Evolutionary conservation across 2,888 invertebrate genomes (phyloP).

Genomic region (Mythimna ferrago): DNA sequence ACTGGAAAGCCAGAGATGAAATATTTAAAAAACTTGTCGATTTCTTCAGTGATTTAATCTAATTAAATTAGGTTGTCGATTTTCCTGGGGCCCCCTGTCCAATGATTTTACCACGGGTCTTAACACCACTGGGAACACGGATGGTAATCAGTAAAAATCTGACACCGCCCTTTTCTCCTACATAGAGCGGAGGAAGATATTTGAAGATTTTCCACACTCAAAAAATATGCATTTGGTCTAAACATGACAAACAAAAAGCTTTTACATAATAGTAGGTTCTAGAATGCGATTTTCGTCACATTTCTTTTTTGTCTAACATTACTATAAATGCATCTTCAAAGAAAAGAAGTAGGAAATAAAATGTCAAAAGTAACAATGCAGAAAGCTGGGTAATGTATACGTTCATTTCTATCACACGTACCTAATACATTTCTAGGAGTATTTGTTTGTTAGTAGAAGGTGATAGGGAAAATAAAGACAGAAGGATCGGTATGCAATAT

Average conservation of each 20-base stretch:
- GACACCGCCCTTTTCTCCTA: too few species aligned
- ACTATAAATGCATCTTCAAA: slow-evolving; percentile 1
- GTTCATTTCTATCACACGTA: slow-evolving; percentile 21
- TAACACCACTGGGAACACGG: too few species aligned
- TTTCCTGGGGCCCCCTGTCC: too few species aligned
- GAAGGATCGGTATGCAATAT: not conserved
- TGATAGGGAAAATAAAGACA: slow-evolving; percentile 2
- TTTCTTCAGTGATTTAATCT: too few species aligned
- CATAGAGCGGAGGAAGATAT: too few species aligned
- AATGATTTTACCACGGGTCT: too few species aligned
- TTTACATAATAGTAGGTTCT: not conserved
- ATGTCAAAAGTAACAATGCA: slow-evolving; percentile 47
- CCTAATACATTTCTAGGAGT: slow-evolving; percentile 30
- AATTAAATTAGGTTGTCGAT: too few species aligned
- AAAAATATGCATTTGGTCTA: not conserved
- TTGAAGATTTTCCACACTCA: too few species aligned
- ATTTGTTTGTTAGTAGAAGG: slow-evolving; percentile 19
- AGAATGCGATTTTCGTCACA: slow-evolving; percentile 9
- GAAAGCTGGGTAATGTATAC: slow-evolving; percentile 23
- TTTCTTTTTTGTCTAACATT: slow-evolving; percentile 16
- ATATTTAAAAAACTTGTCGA: too few species aligned
- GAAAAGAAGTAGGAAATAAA: slow-evolving; percentile 32
- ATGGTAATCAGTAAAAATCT: too few species aligned
- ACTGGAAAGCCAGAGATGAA: too few species aligned
- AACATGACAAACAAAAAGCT: not conserved